Evolutionary conservation across 1,140 invertebrate genomes (phyloP), one percentile per base, ranked within the genome.

Genomic region (Ceratina australensis): DNA sequence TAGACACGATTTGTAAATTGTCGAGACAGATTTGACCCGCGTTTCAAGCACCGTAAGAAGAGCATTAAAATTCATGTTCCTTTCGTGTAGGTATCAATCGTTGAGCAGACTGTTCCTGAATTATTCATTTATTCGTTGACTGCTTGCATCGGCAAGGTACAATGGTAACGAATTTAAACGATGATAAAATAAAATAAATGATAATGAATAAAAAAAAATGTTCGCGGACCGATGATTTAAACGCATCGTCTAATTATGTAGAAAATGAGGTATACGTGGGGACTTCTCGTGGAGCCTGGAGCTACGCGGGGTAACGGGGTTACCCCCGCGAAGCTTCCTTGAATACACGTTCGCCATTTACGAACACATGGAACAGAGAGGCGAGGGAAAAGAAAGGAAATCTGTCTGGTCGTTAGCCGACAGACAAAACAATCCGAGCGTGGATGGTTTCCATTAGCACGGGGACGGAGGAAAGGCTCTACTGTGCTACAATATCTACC

Each of bases 241-340:
- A 79, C 64, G 72, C 63, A 69, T 77, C 61, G 59, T 84, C 60
- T 74, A 82, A 84, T 82, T 84, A 68, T 73, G 50, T 54, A 56
- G 79, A 84, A 85, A 82, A 77, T 77, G 71, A 60, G 63, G 54
- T 49, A 26, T 24, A 12, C n/a, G 3, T 24, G 22, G 66, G 33
- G 33, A 42, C 47, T n/a, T 2, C 20, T 50, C 5, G 66, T 8
- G 28, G 42, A n/a, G 63, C 61, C 79, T 54, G 49, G 7, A 56
- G 67, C 59, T 66, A 66, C 20, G 47, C 26, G 20, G 52, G 42
- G 47, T 79, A 74, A 79, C 63, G 72, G 72, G 61, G 64, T 79
- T 79, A 56, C 50, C n/a, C 54, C 26, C 24, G 16, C 20, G 24
- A 24, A 42, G 47, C 65, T 69, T 76, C 52, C 57, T 61, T 61